Conservation (phyloP, 2,113 vertebrate genomes). For the Tragelaphus scriptus region DNA sequence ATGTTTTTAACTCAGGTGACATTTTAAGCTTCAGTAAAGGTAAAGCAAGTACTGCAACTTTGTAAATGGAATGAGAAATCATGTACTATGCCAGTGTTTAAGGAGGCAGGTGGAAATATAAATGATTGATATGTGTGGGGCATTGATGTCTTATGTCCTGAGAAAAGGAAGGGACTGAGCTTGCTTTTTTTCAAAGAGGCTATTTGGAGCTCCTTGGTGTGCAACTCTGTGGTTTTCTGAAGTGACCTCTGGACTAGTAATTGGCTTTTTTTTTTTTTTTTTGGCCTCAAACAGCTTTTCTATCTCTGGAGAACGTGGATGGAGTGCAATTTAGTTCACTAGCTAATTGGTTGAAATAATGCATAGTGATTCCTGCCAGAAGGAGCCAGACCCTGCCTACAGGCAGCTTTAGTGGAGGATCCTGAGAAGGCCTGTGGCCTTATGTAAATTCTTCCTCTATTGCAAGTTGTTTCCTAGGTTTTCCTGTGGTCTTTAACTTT, state of each 20-base stretch:
- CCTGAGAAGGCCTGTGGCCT: not conserved
- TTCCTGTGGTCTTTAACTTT: not conserved
- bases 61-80: not conserved
- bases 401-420: not conserved
- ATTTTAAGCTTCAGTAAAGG: slow-evolving; percentile 31
- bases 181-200: not conserved
- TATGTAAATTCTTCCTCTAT: not conserved
- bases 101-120: not conserved
- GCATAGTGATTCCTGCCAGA: not conserved
- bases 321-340: not conserved
- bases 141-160: not conserved
- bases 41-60: not conserved
- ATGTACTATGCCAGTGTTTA: not conserved
- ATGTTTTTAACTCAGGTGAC: slow-evolving; percentile 55
- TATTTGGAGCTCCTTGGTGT: not conserved
- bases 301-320: not conserved
- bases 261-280: not conserved
- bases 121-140: not conserved
- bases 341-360: not conserved
- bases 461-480: not conserved
- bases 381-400: not conserved
- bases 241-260: not conserved
- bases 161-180: not conserved
- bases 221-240: not conserved
- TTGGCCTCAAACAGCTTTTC: not conserved